These are phyloP conservation scores for Chalcosyrphus nemorum DNA, from an alignment of 2,888 invertebrate genomes.

Conservation along the genomic window DNA sequence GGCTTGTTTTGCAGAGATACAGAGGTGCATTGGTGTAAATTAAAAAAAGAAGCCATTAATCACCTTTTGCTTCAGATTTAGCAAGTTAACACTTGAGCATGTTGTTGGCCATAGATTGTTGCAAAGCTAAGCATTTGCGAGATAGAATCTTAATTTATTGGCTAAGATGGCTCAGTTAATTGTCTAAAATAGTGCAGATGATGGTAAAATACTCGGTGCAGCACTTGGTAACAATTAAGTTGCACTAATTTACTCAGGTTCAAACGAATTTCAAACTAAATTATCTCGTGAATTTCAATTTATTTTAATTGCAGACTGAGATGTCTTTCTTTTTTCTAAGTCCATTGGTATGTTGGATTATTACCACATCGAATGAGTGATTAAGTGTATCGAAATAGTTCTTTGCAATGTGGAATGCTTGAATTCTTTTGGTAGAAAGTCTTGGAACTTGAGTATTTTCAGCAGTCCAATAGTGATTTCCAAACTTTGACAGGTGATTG, in stretches of 20 bases:
- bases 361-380: background rate
- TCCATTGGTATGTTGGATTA: too few relatives aligned
- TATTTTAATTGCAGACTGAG: too few relatives aligned
- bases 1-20: conserved; percentile 4
- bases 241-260: background rate
- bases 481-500: too few relatives aligned
- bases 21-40: conserved; percentile 14
- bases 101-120: background rate
- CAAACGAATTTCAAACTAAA: too few relatives aligned
- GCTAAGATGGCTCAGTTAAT: background rate
- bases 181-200: background rate
- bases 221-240: background rate
- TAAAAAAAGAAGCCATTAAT: conserved; percentile 38
- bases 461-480: too few relatives aligned
- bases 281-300: too few relatives aligned
- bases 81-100: conserved; percentile 3
- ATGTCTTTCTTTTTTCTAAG: too few relatives aligned
- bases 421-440: too few relatives aligned
- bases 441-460: too few relatives aligned
- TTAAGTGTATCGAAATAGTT: too few relatives aligned
- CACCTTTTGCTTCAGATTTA: conserved; percentile 39
- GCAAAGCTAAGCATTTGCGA: background rate
- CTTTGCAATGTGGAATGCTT: too few relatives aligned
- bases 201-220: too few relatives aligned
- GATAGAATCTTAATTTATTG: conserved; percentile 27